A percentile compares a stretch with the other conserved stretches of the same genome.
These are phyloP conservation scores for Brachyalestes nurse DNA, from an alignment of 2,797 vertebrate species.

Conservation along the genomic window DNA sequence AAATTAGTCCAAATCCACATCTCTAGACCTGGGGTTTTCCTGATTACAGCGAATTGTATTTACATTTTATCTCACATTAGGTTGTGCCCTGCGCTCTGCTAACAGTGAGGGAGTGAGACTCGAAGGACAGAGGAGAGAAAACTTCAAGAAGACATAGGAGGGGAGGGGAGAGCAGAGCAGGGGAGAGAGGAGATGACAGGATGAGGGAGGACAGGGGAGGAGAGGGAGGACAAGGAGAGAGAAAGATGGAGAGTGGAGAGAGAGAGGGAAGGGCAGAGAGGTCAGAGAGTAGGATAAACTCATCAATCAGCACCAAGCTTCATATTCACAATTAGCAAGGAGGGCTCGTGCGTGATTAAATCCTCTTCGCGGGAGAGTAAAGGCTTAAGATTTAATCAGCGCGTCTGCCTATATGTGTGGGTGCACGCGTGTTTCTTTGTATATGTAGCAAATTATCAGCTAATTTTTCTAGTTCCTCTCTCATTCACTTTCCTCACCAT, in stretches of 20 bases:
- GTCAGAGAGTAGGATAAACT: conserved; percentile 68
- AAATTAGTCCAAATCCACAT: neutral
- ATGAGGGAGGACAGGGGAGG: neutral
- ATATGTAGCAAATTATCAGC: neutral
- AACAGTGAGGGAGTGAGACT: neutral
- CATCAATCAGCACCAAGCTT: conserved; percentile 72
- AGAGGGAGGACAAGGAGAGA: conserved; percentile 19
- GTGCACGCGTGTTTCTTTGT: conserved; percentile 47
- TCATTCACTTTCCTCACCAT: neutral
- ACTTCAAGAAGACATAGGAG: conserved; percentile 39
- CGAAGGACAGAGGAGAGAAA: conserved; percentile 46
- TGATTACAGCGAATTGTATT: neutral
- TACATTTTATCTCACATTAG: neutral
- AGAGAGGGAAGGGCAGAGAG: conserved; percentile 41
- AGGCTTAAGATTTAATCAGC: conserved; percentile 71
- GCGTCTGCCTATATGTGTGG: conserved; percentile 54
- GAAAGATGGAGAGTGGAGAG: conserved; percentile 20
- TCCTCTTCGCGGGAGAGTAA: conserved; percentile 68
- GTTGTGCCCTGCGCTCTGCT: neutral
- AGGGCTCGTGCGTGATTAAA: conserved; percentile 74
- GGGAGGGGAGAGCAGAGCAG: neutral
- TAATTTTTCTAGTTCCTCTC: neutral
- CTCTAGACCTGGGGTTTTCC: neutral
- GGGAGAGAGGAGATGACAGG: conserved; percentile 35
- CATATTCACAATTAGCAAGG: conserved; percentile 73